phyloP scores from a whole-genome alignment of 2,797 vertebrate genomes.

The Melanotaenia parkinsoni region DNA sequence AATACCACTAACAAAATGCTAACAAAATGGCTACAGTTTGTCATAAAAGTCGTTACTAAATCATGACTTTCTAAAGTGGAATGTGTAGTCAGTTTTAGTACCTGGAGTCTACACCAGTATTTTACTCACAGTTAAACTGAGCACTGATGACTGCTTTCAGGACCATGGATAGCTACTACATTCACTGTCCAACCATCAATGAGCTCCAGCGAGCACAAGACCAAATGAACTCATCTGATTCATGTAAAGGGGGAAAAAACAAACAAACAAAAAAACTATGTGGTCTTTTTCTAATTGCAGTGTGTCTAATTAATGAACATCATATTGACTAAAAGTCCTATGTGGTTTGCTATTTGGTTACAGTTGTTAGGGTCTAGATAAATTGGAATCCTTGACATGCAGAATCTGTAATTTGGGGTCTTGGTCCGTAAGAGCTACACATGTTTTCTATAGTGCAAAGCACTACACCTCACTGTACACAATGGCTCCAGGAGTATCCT shows the following conservation, averaged over 20 bases:
- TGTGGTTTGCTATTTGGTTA: constrained; percentile 6
- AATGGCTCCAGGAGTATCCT: constrained; percentile 38
- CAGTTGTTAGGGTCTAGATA: not conserved
- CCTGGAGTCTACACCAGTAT: too few relatives aligned
- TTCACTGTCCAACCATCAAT: not conserved
- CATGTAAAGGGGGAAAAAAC: not conserved
- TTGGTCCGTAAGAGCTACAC: constrained; percentile 17
- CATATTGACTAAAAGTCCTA: not conserved
- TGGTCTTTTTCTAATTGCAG: not conserved
- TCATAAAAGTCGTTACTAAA: not conserved
- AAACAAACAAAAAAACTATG: too few relatives aligned
- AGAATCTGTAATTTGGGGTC: constrained; percentile 20
- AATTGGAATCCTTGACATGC: constrained; percentile 17
- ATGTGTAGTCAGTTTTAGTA: not conserved
- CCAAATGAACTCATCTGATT: not conserved
- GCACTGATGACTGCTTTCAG: constrained; percentile 12
- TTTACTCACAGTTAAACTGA: not conserved
- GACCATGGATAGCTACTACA: constrained; percentile 40
- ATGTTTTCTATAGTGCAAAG: constrained; percentile 44
- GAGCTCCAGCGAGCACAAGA: not conserved
- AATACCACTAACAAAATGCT: too few relatives aligned
- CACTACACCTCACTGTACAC: constrained; percentile 38
- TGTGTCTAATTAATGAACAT: not conserved
- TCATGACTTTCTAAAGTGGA: too few relatives aligned
- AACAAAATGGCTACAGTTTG: not conserved